Conservation (phyloP, 2,113 vertebrate genomes). For the Albula glossodonta region DNA sequence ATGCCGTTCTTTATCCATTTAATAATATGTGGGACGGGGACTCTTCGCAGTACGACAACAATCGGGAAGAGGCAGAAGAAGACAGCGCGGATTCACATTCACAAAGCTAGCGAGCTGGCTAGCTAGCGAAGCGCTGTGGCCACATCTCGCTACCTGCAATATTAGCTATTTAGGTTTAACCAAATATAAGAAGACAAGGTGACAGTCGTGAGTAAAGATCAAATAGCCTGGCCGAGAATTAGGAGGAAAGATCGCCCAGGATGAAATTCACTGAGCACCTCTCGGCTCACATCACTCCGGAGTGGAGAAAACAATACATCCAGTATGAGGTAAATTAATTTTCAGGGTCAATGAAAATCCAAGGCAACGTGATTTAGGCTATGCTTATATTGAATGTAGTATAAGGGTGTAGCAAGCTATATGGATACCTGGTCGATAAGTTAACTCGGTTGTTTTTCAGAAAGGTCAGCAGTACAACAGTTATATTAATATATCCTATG, state of each 20-base stretch:
- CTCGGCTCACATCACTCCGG: constrained; percentile 96
- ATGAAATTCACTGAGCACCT: constrained; percentile 99
- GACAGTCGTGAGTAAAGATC: background rate
- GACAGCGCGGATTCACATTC: background rate
- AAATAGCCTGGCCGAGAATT: background rate
- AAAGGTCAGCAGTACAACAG: no score
- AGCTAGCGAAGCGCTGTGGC: background rate
- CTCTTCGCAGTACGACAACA: background rate
- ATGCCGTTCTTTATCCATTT: background rate
- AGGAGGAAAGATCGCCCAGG: constrained; percentile 42
- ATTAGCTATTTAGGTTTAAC: background rate
- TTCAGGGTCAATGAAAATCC: background rate
- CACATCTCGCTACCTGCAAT: background rate
- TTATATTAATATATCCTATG: no score
- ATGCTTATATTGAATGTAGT: no score
- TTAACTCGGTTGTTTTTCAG: no score
- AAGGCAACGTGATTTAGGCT: background rate
- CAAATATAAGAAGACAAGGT: background rate
- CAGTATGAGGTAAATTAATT: constrained; percentile 87
- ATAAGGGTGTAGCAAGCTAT: no score
- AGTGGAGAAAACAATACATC: constrained; percentile 98
- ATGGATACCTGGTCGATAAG: no score
- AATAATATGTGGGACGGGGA: constrained; percentile 29
- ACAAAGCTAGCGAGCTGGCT: background rate
- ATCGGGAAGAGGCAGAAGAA: constrained; percentile 1